Evolutionary conservation across 2,113 vertebrate species (phyloP), one percentile per base, ranked within the genome.

Genomic region (Saguinus imperator): DNA sequence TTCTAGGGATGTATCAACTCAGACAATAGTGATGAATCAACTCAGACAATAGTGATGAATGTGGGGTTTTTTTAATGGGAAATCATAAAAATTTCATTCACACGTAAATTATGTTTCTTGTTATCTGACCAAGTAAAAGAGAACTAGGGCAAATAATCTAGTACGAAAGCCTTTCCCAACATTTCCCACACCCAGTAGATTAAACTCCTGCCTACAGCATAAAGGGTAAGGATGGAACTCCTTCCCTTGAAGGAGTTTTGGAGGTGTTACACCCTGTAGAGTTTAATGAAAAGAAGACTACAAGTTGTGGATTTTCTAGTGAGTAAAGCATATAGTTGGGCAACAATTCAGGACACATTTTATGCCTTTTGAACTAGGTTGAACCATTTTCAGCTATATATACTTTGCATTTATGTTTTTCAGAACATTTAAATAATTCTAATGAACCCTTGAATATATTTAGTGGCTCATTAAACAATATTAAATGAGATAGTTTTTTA

Each of bases 401-500:
- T 45, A 86, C 68, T 91, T 94, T 75, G 92, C 58, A 92, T 94
- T 96, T 86, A 90, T 61, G 68, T 82, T 91, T 96, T 95, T 55
- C 27, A 81, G 93, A 95, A 82, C 35, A 95, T 94, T 94, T 93
- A 88, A 91, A 87, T 85, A 77, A 92, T 94, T 95, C 88, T 97
- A 97, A 97, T 93, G 96, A 96, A 82, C 17, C 0, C 45, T 96
- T 87, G 77, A 94, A 86, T 94, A 80, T 96, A 97, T 96, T 95
- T 96, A 96, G 93, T 96, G 88, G 77, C 23, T 97, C 94, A 97
- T 97, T 95, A 95, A 95, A 79, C 89, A 43, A 92, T 75, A 94
- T 97, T 96, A 96, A 96, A 96, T 94, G 66, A 95, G 90, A 96
- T 86, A 90, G 37, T 17, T 94, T 97, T 94, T 97, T 89, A 95